phyloP scores from a whole-genome alignment of 53 echinoderm and acorn worm species.

The Actinopyga echinites region DNA sequence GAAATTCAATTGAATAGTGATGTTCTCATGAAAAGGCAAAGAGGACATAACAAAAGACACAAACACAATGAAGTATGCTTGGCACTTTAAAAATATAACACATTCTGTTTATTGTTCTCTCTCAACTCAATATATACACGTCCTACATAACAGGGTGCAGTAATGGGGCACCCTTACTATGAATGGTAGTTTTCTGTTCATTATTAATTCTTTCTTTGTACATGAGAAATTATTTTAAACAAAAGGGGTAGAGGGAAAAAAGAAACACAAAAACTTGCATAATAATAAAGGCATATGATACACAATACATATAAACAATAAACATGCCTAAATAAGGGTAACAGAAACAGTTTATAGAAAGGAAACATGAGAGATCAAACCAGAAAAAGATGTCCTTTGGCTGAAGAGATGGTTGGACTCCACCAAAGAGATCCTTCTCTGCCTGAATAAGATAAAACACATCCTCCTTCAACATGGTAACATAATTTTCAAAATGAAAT shows the following conservation, averaged over 20 bases:
- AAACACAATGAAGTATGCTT: conserved; percentile 7
- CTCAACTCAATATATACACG: conserved; percentile 13
- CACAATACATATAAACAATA: neutral
- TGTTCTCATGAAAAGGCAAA: too few relatives aligned
- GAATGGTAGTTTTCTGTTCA: neutral
- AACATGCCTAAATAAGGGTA: conserved; percentile 11
- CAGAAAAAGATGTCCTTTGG: neutral
- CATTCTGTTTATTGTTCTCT: conserved; percentile 26
- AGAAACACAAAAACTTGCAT: conserved; percentile 26
- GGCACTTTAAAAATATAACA: conserved; percentile 52
- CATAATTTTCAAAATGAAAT: too few relatives aligned
- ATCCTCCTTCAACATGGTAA: too few relatives aligned
- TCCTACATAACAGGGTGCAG: neutral
- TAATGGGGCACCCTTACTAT: neutral
- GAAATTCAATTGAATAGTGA: too few relatives aligned
- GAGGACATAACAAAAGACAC: neutral
- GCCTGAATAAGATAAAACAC: too few relatives aligned
- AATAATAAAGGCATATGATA: conserved; percentile 38
- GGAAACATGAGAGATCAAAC: neutral
- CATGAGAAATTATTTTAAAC: conserved; percentile 9
- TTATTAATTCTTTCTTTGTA: conserved; percentile 32
- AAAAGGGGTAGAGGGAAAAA: neutral
- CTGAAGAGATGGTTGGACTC: too few relatives aligned
- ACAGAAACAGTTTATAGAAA: neutral
- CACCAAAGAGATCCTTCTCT: too few relatives aligned